Base-by-base conservation (phyloP, 2,797 vertebrate species). In the Sorex maritimensis region DNA sequence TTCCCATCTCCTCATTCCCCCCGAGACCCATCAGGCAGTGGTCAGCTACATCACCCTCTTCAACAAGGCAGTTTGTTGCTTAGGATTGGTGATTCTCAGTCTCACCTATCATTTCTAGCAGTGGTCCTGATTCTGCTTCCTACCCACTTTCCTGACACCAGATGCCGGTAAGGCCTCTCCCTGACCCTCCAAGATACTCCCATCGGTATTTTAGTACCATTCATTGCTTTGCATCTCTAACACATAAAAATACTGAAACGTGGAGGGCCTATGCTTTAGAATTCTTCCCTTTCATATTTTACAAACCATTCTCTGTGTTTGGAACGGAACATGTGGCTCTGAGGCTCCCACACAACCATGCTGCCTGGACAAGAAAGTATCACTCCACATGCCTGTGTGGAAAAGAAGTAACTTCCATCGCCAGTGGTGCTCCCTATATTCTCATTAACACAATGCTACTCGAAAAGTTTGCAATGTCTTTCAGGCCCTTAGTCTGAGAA, bases 241-340 rank as follows among this genome's bases (percentile, higher is more conserved):
- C 30, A 14, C 15, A 41, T 38, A 80, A 65, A 65, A 86, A 83
- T 38, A 21, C 58, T 86, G 65, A 23, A 30, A 74, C 65, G 69
- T 67, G 26, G 30, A 28, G 55, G 68, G 86, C 46, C 4, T 49
- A 0, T 41, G 9, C 34, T 80, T 94, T 92, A 79, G 38, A 68
- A 28, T 67, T 69, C 85, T 96, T 93, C 77, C 38, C n/a, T 86
- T 90, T 71, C 84, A 30, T 58, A 85, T 89, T 87, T 86, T 58
- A 87, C 34, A 72, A 77, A 83, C 19, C 6, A 73, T 49, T 52
- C 6, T 87, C 86, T 94, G 38, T 87, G 23, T 88, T 75, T 69
- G 15, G 77, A 92, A 4, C 68, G 30, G 26, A 96, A 77, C 13
- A 61, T 61, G 34, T 58, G 17, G 34, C 71, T 78, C 73, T 61